Percentiles rank a stretch among this genome's conserved stretches.
Evolutionary conservation across 2,797 vertebrate species (phyloP).

Genomic region (Chaunax sp.): DNA sequence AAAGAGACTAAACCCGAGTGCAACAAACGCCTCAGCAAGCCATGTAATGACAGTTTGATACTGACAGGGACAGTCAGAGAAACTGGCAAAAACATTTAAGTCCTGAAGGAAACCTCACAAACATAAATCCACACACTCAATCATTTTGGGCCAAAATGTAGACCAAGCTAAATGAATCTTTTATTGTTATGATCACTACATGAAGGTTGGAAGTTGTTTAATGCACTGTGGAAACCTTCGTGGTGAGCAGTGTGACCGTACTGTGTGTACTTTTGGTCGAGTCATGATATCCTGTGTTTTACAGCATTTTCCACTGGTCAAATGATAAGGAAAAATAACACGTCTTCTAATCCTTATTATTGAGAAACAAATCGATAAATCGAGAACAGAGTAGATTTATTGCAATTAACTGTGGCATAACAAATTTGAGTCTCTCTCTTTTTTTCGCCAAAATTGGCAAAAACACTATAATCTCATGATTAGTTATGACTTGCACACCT

Average conservation of each 20-base stretch:
- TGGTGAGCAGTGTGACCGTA: neutral
- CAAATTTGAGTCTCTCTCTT: slow-evolving; percentile 11
- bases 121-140: too few relatives aligned
- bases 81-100: neutral
- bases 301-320: neutral
- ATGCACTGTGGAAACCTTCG: neutral
- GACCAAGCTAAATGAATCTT: too few relatives aligned
- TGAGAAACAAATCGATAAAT: neutral
- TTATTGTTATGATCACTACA: neutral
- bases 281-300: neutral
- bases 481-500: too few relatives aligned
- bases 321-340: neutral
- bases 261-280: too few relatives aligned
- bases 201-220: too few relatives aligned
- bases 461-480: slow-evolving; percentile 25
- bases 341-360: neutral
- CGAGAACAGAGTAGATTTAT: slow-evolving; percentile 7
- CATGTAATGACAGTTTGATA: slow-evolving; percentile 10
- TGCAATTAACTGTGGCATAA: neutral
- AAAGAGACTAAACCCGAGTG: slow-evolving; percentile 5
- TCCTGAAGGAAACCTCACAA: slow-evolving; percentile 6
- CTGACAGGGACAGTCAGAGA: slow-evolving; percentile 6
- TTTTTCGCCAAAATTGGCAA: too few relatives aligned
- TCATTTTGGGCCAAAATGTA: too few relatives aligned
- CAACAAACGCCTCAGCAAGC: slow-evolving; percentile 1